Evolutionary conservation across 1,140 invertebrate species (phyloP).

Genomic region (Anastrepha ludens): DNA sequence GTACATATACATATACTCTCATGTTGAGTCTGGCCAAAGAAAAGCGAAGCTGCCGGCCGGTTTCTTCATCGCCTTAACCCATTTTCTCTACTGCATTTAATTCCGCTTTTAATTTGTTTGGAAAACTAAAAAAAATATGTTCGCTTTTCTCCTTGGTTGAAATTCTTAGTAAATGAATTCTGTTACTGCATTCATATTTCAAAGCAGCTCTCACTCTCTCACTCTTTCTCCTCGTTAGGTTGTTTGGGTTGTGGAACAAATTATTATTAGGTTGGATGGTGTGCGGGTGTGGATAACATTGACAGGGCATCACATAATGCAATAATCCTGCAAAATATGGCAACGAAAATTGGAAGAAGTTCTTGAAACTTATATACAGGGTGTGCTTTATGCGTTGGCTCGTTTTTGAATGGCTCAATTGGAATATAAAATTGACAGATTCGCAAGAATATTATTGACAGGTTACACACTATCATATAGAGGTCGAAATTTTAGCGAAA

Average conservation of each 20-base stretch:
- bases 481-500: no score
- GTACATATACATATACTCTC: not conserved
- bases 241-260: not conserved
- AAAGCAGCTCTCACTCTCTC: not conserved
- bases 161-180: constrained; percentile 40
- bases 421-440: no score
- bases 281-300: not conserved
- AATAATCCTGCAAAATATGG: no score
- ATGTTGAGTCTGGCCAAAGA: constrained; percentile 19
- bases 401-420: no score
- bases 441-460: no score
- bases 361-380: no score
- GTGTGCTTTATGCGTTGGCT: no score
- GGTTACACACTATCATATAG: no score
- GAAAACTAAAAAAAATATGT: not conserved
- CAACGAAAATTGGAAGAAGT: no score
- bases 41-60: constrained; percentile 49
- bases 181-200: constrained; percentile 3
- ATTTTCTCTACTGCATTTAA: constrained; percentile 51
- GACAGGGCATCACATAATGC: no score
- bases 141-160: constrained; percentile 26
- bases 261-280: not conserved
- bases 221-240: not conserved
- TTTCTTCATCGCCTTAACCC: constrained; percentile 49
- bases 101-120: constrained; percentile 37